These are phyloP conservation scores for Yponomeuta evonymella DNA, from an alignment of 2,888 invertebrate genomes.

Conservation along the genomic window DNA sequence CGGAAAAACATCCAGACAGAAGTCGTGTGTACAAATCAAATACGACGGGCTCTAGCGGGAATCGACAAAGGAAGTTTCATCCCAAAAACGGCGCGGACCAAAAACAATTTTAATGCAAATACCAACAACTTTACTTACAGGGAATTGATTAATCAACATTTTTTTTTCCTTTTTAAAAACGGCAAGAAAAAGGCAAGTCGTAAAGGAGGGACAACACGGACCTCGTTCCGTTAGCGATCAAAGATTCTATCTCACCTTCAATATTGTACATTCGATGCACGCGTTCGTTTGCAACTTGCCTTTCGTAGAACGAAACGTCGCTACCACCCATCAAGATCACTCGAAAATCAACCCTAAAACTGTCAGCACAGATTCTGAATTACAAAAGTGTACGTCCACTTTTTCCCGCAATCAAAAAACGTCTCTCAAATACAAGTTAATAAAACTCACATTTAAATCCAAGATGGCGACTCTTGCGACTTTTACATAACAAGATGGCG, in stretches of 20 bases:
- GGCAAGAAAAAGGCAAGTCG: background rate
- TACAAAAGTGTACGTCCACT: background rate
- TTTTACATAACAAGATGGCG: constrained; percentile 21
- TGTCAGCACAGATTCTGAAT: background rate
- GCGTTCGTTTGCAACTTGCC: constrained; percentile 28
- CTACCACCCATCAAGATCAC: background rate
- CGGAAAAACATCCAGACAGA: too few relatives aligned
- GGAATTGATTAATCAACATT: background rate
- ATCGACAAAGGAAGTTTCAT: too few relatives aligned
- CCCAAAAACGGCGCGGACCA: background rate
- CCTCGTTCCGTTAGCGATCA: constrained; percentile 51
- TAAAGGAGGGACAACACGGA: constrained; percentile 31
- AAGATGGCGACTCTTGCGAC: background rate
- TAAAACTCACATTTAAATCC: constrained; percentile 18
- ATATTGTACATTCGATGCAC: constrained; percentile 48
- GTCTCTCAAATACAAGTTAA: background rate
- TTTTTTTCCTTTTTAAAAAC: background rate
- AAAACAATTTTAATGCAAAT: background rate
- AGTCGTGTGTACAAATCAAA: too few relatives aligned
- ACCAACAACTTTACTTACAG: background rate
- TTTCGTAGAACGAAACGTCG: background rate
- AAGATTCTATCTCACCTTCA: constrained; percentile 38
- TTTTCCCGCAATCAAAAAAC: background rate
- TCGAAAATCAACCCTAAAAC: background rate
- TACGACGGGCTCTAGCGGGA: too few relatives aligned